Base-by-base conservation (phyloP, 2,888 invertebrate genomes). In the Pterobdella sp. region DNA sequence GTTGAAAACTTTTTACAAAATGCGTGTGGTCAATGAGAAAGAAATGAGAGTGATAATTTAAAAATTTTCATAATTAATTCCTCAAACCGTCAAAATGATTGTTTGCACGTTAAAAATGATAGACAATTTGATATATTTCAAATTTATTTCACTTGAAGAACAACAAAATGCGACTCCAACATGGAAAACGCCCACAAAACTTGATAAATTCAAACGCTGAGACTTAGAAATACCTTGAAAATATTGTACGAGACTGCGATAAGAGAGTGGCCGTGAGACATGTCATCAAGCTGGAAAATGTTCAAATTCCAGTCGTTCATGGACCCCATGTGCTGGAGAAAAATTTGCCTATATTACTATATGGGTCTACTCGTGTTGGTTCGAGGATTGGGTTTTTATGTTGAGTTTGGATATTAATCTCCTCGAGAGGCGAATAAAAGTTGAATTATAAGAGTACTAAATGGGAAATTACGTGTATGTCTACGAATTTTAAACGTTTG, bases 301-400 rank as follows among this genome's bases (percentile, higher is more conserved):
- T 96, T 94, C 78, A 95, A 90, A 79, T 95, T 95, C 96, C 96
- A 96, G 81, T 89, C 90, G 83, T 94, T 92, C 76, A 93, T 87
- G 75, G 91, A 90, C 67, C 88, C 85, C 75, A 87, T 80, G 72
- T 86, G 76, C 84, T 85, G 77, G 37, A 26, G 34, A 68, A 0
- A 14, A 7, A 68, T 34, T 10, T 3, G 68, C 26, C 31, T n/a
- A n/a, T n/a, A n/a, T n/a, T n/a, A n/a, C n/a, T n/a, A n/a, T 14
- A 42, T 7, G 18, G 18, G 18, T 42, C 10, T 18, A 42, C 42
- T 42, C 60, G 26, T 3, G 60, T 22, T 56, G 60, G 60, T 22
- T 56, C n/a, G n/a, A 26, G 7, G 60, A n/a, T 7, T 56, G 60
- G 60, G n/a, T n/a, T n/a, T n/a, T n/a, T n/a, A n/a, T n/a, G n/a